phyloP scores from a whole-genome alignment of 2,888 invertebrate genomes.

The Lasioglossum marginatum region DNA sequence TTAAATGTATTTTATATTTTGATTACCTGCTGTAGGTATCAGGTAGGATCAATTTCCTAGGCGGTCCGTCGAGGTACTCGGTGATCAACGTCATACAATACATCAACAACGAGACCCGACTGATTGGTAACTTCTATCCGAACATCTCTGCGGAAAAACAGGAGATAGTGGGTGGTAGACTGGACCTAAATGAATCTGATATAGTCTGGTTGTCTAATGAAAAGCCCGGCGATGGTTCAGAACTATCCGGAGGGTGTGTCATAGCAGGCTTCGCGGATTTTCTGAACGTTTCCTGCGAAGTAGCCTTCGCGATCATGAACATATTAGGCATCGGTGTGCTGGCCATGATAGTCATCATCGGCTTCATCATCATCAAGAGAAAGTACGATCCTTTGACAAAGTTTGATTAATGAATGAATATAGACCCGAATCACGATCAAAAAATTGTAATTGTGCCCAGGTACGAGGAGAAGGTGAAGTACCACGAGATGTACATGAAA shows the following conservation, averaged over 20 bases:
- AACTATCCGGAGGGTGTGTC: slow-evolving; percentile 87
- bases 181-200: slow-evolving; percentile 86
- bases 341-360: slow-evolving; percentile 86
- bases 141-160: slow-evolving; percentile 84
- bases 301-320: slow-evolving; percentile 89
- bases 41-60: slow-evolving; percentile 89
- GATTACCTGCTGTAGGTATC: slow-evolving; percentile 83
- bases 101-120: slow-evolving; percentile 84
- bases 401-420: neutral
- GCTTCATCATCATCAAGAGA: slow-evolving; percentile 88
- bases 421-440: neutral
- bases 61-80: slow-evolving; percentile 89
- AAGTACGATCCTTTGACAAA: slow-evolving; percentile 82
- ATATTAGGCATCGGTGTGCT: slow-evolving; percentile 87
- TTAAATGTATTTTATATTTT: no score
- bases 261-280: slow-evolving; percentile 89
- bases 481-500: slow-evolving; percentile 89
- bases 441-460: slow-evolving; percentile 78
- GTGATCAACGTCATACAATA: slow-evolving; percentile 88
- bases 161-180: slow-evolving; percentile 85
- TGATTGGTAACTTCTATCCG: slow-evolving; percentile 87
- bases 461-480: slow-evolving; percentile 89
- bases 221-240: slow-evolving; percentile 89
- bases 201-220: slow-evolving; percentile 88
- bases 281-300: slow-evolving; percentile 90